These are phyloP conservation scores for Columba janthina DNA, from an alignment of 2,113 vertebrate genomes.

Conservation along the genomic window DNA sequence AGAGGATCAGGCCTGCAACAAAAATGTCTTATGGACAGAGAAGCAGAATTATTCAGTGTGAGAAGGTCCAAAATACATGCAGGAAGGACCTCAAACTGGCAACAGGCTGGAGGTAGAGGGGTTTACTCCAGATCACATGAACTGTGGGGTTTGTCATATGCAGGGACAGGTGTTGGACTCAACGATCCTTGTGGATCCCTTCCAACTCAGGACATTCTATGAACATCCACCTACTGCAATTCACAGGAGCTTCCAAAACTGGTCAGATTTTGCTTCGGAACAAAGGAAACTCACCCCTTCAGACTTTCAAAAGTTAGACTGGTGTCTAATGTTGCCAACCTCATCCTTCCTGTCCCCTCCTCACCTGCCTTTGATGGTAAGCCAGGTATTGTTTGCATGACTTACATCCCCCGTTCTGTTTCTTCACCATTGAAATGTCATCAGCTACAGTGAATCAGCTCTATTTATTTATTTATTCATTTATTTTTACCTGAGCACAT, in stretches of 20 bases:
- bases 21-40: background rate
- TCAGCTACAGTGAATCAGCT: background rate
- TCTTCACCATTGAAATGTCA: background rate
- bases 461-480: no score
- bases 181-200: no score
- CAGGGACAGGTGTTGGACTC: no score
- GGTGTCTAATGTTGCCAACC: background rate
- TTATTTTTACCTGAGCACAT: background rate
- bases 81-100: background rate
- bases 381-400: background rate
- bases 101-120: background rate
- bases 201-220: background rate
- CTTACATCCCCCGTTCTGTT: background rate
- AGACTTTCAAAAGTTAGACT: background rate
- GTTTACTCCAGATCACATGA: background rate
- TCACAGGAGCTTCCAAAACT: background rate
- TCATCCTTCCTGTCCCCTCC: background rate
- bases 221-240: background rate
- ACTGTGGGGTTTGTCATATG: no score
- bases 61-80: background rate
- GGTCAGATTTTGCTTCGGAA: background rate
- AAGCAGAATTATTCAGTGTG: background rate
- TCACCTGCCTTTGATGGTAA: conserved; percentile 1
- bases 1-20: background rate
- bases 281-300: background rate